Conservation (phyloP, 2,113 vertebrate species). For the Grantiella picta region DNA sequence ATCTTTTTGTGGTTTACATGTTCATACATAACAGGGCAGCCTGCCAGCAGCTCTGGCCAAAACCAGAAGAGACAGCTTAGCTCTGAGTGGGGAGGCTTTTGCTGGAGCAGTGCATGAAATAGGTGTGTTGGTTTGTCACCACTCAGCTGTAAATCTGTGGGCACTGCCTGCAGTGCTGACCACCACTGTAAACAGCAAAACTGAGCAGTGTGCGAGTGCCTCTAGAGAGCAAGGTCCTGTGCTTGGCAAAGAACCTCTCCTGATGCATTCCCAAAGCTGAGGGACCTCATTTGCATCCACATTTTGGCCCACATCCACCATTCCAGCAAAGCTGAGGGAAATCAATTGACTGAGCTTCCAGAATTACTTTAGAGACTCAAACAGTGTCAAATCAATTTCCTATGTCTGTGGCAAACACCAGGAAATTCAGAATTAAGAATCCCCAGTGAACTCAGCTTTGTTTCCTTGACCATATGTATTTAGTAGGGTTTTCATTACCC, state of each 20-base stretch:
- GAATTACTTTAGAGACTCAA: not conserved
- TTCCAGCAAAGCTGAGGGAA: not conserved
- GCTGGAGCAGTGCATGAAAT: not conserved
- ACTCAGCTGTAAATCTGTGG: not conserved
- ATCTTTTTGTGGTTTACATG: not conserved
- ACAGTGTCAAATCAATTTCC: not conserved
- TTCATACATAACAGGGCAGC: not conserved
- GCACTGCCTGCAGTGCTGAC: not conserved
- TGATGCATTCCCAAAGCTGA: not conserved
- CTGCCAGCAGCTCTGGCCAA: not conserved
- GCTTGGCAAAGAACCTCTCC: not conserved
- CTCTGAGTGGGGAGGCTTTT: not conserved
- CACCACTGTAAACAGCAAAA: not conserved
- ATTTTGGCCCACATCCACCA: not conserved
- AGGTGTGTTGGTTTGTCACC: not conserved
- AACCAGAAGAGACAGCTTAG: not conserved
- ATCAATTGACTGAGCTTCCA: not conserved
- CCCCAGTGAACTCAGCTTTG: not conserved
- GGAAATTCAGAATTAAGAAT: not conserved
- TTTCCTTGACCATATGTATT: not conserved
- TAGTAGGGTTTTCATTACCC: not conserved
- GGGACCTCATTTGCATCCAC: not conserved
- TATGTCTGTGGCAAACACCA: not conserved
- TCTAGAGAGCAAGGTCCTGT: not conserved
- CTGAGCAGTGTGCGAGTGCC: rapidly evolving